phyloP scores from a whole-genome alignment of 2,888 invertebrate genomes.

The Omphaloscelis lunosa region DNA sequence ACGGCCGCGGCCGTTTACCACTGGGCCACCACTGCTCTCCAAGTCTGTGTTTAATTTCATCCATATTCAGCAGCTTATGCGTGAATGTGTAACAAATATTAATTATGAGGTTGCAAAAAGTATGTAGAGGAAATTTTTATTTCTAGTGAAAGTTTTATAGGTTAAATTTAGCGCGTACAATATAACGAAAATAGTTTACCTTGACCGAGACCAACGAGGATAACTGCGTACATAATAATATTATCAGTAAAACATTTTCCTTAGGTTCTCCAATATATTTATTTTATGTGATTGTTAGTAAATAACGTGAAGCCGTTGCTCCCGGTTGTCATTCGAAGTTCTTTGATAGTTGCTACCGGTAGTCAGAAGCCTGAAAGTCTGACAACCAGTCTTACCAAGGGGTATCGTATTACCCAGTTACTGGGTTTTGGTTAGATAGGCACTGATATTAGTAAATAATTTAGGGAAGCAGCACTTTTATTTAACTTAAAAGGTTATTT shows the following conservation, averaged over 20 bases:
- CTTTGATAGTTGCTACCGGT: background rate
- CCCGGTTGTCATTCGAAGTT: background rate
- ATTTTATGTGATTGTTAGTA: slow-evolving; percentile 12
- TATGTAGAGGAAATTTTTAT: too few species aligned
- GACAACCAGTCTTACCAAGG: background rate
- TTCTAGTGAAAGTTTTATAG: background rate
- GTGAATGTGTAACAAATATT: too few species aligned
- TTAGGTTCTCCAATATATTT: background rate
- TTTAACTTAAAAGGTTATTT: too few species aligned
- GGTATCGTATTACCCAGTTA: background rate
- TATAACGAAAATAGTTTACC: background rate
- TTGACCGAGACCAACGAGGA: background rate
- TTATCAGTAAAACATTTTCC: slow-evolving; percentile 22
- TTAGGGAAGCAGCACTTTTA: too few species aligned
- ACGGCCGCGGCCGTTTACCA: too few species aligned
- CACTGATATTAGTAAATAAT: background rate
- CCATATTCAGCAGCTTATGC: too few species aligned
- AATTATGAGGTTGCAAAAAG: too few species aligned
- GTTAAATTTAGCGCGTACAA: background rate
- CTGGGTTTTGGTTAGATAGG: background rate
- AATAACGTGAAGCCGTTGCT: background rate
- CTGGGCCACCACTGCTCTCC: too few species aligned
- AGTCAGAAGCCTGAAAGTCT: background rate
- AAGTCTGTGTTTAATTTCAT: too few species aligned
- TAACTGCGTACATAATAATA: background rate